Evolutionary conservation across 2,888 invertebrate genomes (phyloP), one percentile per base, ranked within the genome.

Genomic region (Liopterus haemorrhoidalis): DNA sequence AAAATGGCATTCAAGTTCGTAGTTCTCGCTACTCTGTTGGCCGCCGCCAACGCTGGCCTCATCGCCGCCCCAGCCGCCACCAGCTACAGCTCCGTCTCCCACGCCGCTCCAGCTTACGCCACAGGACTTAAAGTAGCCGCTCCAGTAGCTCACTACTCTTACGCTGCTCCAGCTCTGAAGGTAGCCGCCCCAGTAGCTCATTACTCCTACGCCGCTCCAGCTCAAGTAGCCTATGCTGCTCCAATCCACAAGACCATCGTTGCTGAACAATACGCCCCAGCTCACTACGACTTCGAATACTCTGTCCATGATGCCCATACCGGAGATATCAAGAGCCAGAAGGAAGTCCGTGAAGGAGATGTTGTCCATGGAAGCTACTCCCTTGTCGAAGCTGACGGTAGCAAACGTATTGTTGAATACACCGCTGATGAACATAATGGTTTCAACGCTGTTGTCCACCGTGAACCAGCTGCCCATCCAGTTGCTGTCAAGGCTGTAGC

Each of bases 381-480:
- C 41, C 58, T 74, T 3, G 61, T 74, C 49, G 74, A 74, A 49
- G 58, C 74, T 16, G 74, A 74, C 61, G 74, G 74, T 24, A 66
- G 67, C 52, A 66, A 65, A 41, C 69, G 75, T 48, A 64, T 68
- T 24, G 75, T 75, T 11, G 68, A 72, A 18, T 75, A 75, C 60
- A 67, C 67, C 42, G 70, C 74, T 15, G 74, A 73, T 56, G 62
- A 67, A 8, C 69, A 70, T 54, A 69, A 61, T 47, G 74, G 75
- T 42, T 75, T 75, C 62, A 70, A 73, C 55, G 75, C 75, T 2
- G 57, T 72, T 25, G 74, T 74, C 1, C 67, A 65, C 47, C 70
- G 69, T 21, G 70, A 72, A 54, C 70, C 63, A 8, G 68, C 66
- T 8, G 19, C 27, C 1, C 43, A 43, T 31, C 40, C 49, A 14